A percentile compares a stretch with the other conserved stretches of the same genome.
Conservation (phyloP, 2,888 invertebrate genomes). For the Morpho deidamia region DNA sequence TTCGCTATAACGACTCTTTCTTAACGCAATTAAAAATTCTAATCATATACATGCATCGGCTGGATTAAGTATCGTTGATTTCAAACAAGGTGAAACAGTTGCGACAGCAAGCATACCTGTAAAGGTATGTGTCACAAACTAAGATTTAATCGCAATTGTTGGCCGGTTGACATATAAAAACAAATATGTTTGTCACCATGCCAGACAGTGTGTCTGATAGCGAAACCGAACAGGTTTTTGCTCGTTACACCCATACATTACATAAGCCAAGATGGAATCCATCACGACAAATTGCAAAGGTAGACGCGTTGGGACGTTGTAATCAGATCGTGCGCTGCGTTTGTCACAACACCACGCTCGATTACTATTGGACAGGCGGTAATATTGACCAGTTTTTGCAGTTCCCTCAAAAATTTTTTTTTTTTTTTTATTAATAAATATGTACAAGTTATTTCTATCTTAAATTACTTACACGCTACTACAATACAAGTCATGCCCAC, state of each 20-base stretch:
- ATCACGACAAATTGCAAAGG: slow-evolving; percentile 18
- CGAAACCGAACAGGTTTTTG: slow-evolving; percentile 4
- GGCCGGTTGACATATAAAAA: slow-evolving; percentile 1
- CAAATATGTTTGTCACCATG: background rate
- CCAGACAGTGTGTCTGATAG: slow-evolving; percentile 1
- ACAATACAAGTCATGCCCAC: too few relatives aligned
- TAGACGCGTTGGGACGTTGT: slow-evolving; percentile 22
- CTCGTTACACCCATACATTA: slow-evolving; percentile 3
- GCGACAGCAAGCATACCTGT: background rate
- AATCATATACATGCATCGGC: too few relatives aligned
- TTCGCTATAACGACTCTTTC: too few relatives aligned
- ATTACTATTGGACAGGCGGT: slow-evolving; percentile 50
- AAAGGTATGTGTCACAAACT: slow-evolving; percentile 4
- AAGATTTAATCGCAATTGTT: slow-evolving; percentile 1
- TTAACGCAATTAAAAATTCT: too few relatives aligned
- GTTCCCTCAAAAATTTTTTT: too few relatives aligned
- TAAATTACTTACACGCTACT: too few relatives aligned
- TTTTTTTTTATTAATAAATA: too few relatives aligned
- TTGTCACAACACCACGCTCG: slow-evolving; percentile 26
- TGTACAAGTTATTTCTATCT: too few relatives aligned
- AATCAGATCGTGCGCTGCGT: slow-evolving; percentile 42
- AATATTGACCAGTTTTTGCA: slow-evolving; percentile 39
- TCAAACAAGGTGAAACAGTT: background rate
- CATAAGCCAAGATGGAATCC: slow-evolving; percentile 12
- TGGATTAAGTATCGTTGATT: too few relatives aligned